phyloP scores from a whole-genome alignment of 2,113 vertebrate species.

The Stictonetta naevosa region DNA sequence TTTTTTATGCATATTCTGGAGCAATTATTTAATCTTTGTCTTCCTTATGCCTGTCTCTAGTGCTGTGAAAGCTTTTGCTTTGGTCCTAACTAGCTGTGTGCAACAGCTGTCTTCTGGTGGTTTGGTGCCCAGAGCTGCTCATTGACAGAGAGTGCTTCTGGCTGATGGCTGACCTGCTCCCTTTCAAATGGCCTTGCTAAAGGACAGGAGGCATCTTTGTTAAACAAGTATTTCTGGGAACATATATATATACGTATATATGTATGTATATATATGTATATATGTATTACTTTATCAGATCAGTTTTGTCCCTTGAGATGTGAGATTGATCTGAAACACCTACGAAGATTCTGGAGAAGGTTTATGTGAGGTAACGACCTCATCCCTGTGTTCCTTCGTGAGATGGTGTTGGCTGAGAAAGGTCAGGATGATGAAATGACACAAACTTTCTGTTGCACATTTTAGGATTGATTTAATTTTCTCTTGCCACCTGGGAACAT shows the following conservation, averaged over 20 bases:
- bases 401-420: not conserved
- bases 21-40: conserved; percentile 8
- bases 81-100: not conserved
- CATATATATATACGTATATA: too few relatives aligned
- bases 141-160: not conserved
- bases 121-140: not conserved
- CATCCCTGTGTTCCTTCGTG: not conserved
- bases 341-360: not conserved
- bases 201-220: not conserved
- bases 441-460: not conserved
- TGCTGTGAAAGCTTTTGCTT: not conserved
- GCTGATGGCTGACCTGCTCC: not conserved
- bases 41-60: not conserved
- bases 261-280: too few relatives aligned
- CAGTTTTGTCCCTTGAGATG: not conserved
- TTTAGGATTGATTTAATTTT: not conserved
- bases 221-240: not conserved
- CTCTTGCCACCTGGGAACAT: not conserved
- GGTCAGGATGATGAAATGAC: not conserved
- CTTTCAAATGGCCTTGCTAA: not conserved
- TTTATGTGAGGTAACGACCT: not conserved
- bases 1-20: not conserved
- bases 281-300: not conserved
- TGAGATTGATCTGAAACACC: not conserved
- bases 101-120: not conserved